Base-by-base conservation (phyloP, 2,113 vertebrate species). In the Phalacrocorax carbo region DNA sequence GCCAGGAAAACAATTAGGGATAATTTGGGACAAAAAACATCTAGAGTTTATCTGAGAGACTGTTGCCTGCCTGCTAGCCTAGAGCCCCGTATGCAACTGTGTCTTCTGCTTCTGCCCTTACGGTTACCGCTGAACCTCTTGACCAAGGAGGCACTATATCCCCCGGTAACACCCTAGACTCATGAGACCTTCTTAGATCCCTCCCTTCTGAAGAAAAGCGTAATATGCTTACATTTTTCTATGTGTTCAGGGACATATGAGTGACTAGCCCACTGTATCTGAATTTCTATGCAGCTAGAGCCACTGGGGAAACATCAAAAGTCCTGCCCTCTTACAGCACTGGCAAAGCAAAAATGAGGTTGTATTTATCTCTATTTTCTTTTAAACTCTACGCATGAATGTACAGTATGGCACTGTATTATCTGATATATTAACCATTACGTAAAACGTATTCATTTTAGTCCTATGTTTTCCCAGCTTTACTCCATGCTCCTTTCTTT, bases 201-300 rank as follows among this genome's bases (percentile, higher is more conserved):
- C 32, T 42, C 34, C 19, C 1, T 27, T 40, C 38, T 46, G 68
- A 70, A 69, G 30, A 9, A 46, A 36, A 79, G 9, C 18, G 14
- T 1, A 29, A 5, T 3, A 58, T 8, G 15, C 2, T 78, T 21
- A 21, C 16, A 14, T 77, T 70, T 80, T 9, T 26, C 38, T 36
- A 3, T 5, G 13, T 1, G 1, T 29, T 29, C 44, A 68, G 38
- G 25, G 30, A 14, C 1, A 0, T 18, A 20, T 2, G 23, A 51
- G 49, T 11, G 21, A 54, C 8, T 7, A 57, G 6, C 3, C 17
- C 38, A 42, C 12, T 4, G 3, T 4, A 22, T 15, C 6, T 38
- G 17, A 70, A 84, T 11, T 62, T 19, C 38, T 81, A 27, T 55
- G 8, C 40, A 86, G 49, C 11, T 36, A 49, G 34, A 80, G 19